These are phyloP conservation scores for Mandrillus leucophaeus DNA, from an alignment of 2,113 vertebrate species.

Conservation along the genomic window DNA sequence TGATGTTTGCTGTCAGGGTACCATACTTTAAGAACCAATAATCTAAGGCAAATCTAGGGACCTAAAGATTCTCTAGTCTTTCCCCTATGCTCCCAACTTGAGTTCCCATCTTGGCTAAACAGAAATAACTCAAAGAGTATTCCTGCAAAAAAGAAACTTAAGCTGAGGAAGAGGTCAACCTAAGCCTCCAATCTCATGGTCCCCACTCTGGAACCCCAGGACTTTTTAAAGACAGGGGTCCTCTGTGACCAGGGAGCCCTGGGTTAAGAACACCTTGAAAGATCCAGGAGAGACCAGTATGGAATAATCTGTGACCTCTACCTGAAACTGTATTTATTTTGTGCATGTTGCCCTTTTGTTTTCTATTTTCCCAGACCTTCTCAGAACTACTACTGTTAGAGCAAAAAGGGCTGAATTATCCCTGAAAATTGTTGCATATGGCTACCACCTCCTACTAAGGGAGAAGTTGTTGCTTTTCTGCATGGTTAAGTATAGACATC, in stretches of 20 bases:
- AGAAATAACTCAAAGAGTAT: not conserved
- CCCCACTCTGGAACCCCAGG: not conserved
- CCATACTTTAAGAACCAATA: not conserved
- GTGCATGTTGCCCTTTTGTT: not conserved
- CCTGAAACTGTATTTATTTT: not conserved
- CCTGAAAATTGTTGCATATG: rapidly evolving
- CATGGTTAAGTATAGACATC: not conserved
- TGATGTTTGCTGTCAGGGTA: not conserved
- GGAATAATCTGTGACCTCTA: not conserved
- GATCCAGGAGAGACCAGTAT: not conserved
- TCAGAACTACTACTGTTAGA: not conserved
- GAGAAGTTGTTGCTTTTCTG: not conserved
- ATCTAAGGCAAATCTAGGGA: not conserved
- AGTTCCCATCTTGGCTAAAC: not conserved
- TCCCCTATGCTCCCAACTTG: not conserved
- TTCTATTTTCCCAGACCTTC: not conserved
- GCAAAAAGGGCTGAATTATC: not conserved
- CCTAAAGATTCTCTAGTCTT: not conserved
- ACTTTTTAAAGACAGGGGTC: not conserved
- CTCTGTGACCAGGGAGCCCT: not conserved
- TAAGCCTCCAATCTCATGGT: not conserved
- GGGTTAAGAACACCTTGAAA: not conserved
- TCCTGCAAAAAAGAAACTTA: not conserved
- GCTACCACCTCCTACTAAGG: not conserved
- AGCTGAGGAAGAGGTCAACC: not conserved